Evolutionary conservation across 2,113 vertebrate genomes (phyloP).

Genomic region (Saguinus imperator): DNA sequence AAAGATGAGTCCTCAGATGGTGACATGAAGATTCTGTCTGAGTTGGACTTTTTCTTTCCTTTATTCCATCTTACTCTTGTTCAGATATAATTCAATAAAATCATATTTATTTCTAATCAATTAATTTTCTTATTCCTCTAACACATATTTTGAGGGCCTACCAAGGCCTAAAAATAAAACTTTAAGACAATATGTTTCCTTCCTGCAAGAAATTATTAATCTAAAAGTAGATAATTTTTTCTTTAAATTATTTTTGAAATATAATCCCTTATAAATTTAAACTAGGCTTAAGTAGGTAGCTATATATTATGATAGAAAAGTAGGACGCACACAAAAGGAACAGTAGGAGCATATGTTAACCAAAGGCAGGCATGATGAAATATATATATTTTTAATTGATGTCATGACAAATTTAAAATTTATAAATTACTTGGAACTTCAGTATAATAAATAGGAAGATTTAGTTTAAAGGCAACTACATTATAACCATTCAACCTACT

Average conservation of each 20-base stretch:
- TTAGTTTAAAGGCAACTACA: background rate
- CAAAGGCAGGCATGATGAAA: background rate
- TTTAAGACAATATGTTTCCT: background rate
- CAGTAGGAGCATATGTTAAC: background rate
- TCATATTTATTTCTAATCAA: background rate
- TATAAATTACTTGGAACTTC: background rate
- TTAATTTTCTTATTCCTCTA: background rate
- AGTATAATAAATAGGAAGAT: background rate
- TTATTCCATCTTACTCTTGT: background rate
- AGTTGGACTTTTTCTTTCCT: background rate
- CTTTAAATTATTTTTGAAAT: slow-evolving; percentile 22
- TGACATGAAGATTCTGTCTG: background rate
- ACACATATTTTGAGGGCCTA: background rate
- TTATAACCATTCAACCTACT: background rate
- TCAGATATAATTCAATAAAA: background rate
- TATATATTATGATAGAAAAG: background rate
- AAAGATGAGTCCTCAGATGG: background rate
- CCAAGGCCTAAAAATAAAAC: slow-evolving; percentile 18
- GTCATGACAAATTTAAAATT: background rate
- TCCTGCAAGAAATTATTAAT: background rate
- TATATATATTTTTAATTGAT: background rate
- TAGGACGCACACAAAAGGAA: background rate
- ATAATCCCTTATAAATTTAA: background rate
- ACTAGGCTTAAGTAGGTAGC: background rate
- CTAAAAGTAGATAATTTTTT: background rate